Percentiles rank a stretch among this genome's conserved stretches.
Conservation (phyloP, 2,113 vertebrate genomes). For the Poecile atricapillus region DNA sequence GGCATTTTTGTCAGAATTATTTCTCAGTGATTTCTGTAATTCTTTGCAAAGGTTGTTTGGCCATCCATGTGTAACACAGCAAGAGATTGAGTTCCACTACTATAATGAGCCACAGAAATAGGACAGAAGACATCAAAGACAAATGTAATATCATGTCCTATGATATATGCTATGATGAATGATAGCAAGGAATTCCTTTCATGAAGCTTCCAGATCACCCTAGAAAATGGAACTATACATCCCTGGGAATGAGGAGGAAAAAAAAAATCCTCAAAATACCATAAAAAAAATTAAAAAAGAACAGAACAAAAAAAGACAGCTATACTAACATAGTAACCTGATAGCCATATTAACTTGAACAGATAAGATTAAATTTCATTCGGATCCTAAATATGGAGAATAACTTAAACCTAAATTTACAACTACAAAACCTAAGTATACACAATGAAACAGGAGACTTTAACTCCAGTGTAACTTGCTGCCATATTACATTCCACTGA, state of each 20-base stretch:
- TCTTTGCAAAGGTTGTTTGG: not conserved
- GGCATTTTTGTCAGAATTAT: not conserved
- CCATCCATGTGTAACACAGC: not conserved
- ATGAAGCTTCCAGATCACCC: not conserved
- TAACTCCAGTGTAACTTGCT: not conserved
- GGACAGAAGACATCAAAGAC: not conserved
- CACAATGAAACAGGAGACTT: not conserved
- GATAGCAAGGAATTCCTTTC: not conserved
- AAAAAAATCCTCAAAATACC: not conserved
- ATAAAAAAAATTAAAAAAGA: not conserved
- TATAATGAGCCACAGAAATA: not conserved
- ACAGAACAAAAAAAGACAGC: not conserved
- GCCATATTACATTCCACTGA: not conserved
- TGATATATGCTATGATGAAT: not conserved
- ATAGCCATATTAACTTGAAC: not conserved
- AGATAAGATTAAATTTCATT: not conserved
- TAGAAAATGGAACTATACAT: not conserved
- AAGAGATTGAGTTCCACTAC: not conserved
- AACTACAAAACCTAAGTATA: not conserved
- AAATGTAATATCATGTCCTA: not conserved
- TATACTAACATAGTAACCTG: not conserved
- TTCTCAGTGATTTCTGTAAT: not conserved
- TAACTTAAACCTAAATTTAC: not conserved
- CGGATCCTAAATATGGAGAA: not conserved
- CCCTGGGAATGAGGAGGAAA: not conserved